Evolutionary conservation across 2,888 invertebrate species (phyloP).

Genomic region (Dicranocentrus wangi): DNA sequence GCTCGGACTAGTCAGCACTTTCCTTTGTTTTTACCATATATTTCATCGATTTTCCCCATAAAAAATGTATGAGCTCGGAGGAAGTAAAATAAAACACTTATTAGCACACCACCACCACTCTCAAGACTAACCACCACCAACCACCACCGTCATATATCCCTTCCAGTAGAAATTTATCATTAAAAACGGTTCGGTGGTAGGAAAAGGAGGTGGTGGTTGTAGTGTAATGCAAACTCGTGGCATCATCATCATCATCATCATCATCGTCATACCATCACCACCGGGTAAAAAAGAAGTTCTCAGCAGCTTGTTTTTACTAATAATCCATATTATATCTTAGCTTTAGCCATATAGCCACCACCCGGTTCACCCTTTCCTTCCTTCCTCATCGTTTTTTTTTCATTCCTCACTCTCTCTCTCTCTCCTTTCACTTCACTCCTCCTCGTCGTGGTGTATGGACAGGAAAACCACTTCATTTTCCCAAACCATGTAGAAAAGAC

Average conservation of each 20-base stretch:
- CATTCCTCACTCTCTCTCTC: constrained; percentile 29
- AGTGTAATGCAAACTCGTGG: constrained; percentile 5
- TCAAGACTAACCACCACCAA: too few species aligned
- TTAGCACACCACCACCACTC: constrained; percentile 55
- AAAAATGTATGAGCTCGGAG: constrained; percentile 22
- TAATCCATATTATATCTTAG: constrained; percentile 37
- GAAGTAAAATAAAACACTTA: constrained; percentile 26
- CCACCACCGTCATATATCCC: too few species aligned
- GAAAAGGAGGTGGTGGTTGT: too few species aligned
- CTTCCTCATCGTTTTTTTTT: constrained; percentile 10
- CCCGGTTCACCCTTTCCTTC: constrained; percentile 44
- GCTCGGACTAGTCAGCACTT: constrained; percentile 59
- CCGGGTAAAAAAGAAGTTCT: not conserved
- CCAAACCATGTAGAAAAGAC: constrained; percentile 50
- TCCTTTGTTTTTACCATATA: constrained; percentile 63
- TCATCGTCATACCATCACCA: not conserved
- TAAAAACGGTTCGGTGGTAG: too few species aligned
- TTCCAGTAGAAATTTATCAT: too few species aligned
- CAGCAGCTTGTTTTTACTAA: not conserved
- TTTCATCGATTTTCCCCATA: constrained; percentile 47
- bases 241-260: constrained; percentile 4
- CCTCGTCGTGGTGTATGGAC: constrained; percentile 30
- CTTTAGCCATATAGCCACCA: constrained; percentile 27
- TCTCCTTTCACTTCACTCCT: constrained; percentile 13
- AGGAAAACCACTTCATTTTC: constrained; percentile 65